Conservation (phyloP, 2,113 vertebrate genomes). For the Miniopterus natalensis region DNA sequence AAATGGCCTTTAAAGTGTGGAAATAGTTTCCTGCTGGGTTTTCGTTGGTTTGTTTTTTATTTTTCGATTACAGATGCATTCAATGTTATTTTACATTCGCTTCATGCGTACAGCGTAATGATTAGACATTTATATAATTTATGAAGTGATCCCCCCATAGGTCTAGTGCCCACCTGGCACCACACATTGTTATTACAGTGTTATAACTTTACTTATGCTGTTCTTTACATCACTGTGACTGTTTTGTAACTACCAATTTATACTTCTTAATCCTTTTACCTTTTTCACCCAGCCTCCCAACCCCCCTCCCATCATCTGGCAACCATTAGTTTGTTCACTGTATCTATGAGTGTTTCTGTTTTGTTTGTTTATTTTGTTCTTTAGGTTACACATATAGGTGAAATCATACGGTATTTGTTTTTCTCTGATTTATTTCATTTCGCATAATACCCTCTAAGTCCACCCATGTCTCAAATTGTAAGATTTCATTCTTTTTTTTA, state of each 20-base stretch:
- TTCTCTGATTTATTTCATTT: background rate
- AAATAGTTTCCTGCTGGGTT: background rate
- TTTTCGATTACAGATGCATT: background rate
- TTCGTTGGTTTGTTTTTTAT: background rate
- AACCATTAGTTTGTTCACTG: background rate
- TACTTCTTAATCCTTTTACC: background rate
- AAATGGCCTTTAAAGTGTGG: conserved; percentile 44
- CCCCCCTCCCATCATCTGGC: background rate
- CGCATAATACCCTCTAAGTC: background rate
- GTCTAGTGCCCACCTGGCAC: background rate
- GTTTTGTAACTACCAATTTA: background rate
- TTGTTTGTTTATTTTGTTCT: background rate
- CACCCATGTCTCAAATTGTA: background rate
- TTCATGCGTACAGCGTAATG: background rate
- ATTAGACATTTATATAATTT: background rate
- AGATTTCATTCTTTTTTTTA: background rate
- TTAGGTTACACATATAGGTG: background rate
- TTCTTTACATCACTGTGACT: background rate
- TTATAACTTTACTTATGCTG: background rate
- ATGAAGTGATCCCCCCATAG: background rate
- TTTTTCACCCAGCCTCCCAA: background rate
- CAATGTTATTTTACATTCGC: background rate
- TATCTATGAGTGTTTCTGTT: background rate
- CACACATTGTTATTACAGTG: background rate
- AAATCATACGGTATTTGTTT: background rate